Evolutionary conservation across 1,140 invertebrate genomes (phyloP), one percentile per base, ranked within the genome.

Genomic region (Brachionus asplanchnoidis): DNA sequence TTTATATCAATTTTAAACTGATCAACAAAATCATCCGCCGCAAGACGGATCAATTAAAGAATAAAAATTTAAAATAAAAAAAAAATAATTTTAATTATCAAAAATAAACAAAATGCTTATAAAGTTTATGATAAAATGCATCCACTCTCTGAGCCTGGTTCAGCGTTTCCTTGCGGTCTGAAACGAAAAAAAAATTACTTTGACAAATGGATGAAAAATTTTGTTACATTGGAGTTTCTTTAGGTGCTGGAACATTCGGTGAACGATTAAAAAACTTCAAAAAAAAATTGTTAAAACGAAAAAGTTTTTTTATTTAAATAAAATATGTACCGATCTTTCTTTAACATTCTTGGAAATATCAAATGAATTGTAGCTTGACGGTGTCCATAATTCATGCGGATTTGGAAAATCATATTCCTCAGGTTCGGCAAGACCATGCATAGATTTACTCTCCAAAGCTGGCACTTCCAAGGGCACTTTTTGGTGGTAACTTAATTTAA

Each of bases 401-500:
- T 89, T 50, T 1, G 93, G 92, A 85, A 92, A 89, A 83, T 88
- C 88, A 87, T 92, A 94, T 66, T 92, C 91, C 86, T 93, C 92
- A 36, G 93, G 92, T 85, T 91, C 92, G 3, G 92, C 93, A 36
- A 94, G 88, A 70, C 93, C 93, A 88, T 92, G 93, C 2, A 92
- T 92, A 46, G 93, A 92, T 89, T 93, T 91, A n/a, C 92, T 88
- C 87, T 93, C 92, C 40, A 94, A 88, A 42, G 88, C 85, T 66
- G 93, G 93, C 84, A 91, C 88, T 85, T 93, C 93, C 86, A 88
- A 90, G 1, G 93, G 92, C 86, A 93, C 89, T 87, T 91, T 92
- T 86, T 94, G 92, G 87, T 94, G 93, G 86, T 93, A 94, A 86
- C 93, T 93, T n/a, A 65, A 80, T 50, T 68, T 66, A 60, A 73